These are phyloP conservation scores for Drosophila rellima DNA, from an alignment of 2,888 invertebrate species.

Conservation along the genomic window DNA sequence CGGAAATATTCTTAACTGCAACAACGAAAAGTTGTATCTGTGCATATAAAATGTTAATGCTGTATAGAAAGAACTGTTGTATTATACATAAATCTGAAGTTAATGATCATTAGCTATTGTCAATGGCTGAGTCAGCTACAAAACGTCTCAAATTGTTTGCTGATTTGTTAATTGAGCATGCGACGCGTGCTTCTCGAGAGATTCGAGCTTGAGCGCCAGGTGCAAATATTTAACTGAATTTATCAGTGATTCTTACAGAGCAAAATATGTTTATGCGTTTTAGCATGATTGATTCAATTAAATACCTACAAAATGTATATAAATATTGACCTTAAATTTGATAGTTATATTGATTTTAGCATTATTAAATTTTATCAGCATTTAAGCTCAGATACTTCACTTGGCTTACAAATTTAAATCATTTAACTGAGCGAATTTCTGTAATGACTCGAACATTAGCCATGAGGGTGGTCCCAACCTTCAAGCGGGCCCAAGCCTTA, in stretches of 20 bases:
- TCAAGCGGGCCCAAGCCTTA: conserved; percentile 43
- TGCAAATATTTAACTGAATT: conserved; percentile 34
- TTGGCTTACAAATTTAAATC: conserved; percentile 45
- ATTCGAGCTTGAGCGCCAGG: conserved; percentile 31
- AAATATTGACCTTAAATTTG: conserved; percentile 10
- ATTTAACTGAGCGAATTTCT: conserved; percentile 48
- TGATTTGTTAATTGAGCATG: conserved; percentile 49
- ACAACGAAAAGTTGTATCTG: conserved; percentile 6
- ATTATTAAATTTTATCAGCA: conserved; percentile 1
- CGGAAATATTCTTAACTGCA: conserved; percentile 55
- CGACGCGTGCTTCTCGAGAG: conserved; percentile 37
- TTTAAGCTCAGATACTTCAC: background rate
- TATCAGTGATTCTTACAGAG: background rate
- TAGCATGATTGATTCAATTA: conserved; percentile 13
- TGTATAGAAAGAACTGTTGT: background rate
- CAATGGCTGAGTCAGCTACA: conserved; percentile 42
- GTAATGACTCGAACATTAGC: conserved; percentile 47
- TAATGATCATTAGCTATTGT: conserved; percentile 43
- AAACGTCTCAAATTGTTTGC: conserved; percentile 57
- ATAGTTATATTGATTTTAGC: conserved; percentile 2
- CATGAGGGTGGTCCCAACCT: conserved; percentile 65
- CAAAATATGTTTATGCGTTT: conserved; percentile 14
- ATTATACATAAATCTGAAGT: conserved; percentile 16
- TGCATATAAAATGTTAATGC: background rate
- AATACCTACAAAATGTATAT: background rate